Evolutionary conservation across 1,140 invertebrate species (phyloP), one percentile per base, ranked within the genome.

Genomic region (Dinoponera quadriceps): DNA sequence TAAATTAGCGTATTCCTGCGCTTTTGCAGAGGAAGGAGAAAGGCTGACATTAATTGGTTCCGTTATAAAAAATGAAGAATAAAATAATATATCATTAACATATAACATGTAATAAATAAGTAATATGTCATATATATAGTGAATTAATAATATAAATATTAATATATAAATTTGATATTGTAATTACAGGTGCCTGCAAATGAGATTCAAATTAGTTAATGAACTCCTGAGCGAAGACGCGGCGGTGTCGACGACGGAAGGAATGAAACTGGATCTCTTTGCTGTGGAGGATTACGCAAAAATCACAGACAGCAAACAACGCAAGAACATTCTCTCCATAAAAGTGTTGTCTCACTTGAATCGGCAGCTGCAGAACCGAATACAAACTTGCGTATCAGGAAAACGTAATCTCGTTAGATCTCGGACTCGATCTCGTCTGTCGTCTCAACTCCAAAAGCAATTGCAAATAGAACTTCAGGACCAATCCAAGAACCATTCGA

Each of bases 181-280:
- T 62, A 59, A 16, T 62, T 63, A 0, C 57, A 88, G 87, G 14
- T 83, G 62, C 5, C 4, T 88, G 11, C 29, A 48, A 57, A n/a
- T 16, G 0, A 71, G 59, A 57, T 88, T 88, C 14, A 9, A 49
- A 38, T 13, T 38, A 3, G 29, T 66, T 4, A 88, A 88, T 2
- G 27, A 65, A 11, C 27, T 83, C 0, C 25, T 88, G 1, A 11
- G 2, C 7, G 25, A 75, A 13, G 29, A 5, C 11, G 54, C 22
- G 20, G 14, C 3, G 16, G 13, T n/a, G 11, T 33, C 20, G 25
- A 54, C 60, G 18, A 14, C 20, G 9, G 20, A 33, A 25, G 11
- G 33, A 1, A 44, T 14, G 3, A 77, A 68, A 20, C 13, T 63
- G 13, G 48, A 20, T 7, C 38, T 25, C 44, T 54, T 66, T 44